A percentile compares a stretch with the other conserved stretches of the same genome.
Conservation (phyloP, 2,113 vertebrate genomes). For the Xenopus tropicalis region DNA sequence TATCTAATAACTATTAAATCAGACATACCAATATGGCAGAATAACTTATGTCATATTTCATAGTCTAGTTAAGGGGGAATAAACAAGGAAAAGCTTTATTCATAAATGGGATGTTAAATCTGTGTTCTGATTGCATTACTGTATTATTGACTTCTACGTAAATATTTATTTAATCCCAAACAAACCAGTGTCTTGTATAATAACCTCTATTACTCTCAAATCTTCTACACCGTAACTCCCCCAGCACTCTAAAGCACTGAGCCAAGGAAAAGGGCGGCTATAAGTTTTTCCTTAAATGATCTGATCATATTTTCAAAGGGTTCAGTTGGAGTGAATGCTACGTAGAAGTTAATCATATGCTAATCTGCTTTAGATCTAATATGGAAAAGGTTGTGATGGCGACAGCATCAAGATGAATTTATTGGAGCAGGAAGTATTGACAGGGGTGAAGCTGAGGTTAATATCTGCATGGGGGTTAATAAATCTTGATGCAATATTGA, state of each 20-base stretch:
- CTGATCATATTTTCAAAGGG: neutral
- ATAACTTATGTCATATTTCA: too few species aligned
- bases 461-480: conserved; percentile 56
- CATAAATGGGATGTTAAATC: too few species aligned
- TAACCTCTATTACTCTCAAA: too few species aligned
- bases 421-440: conserved; percentile 55
- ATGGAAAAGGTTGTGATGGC: conserved; percentile 47
- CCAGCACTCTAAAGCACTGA: neutral
- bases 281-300: neutral
- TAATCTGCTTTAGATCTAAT: conserved; percentile 44
- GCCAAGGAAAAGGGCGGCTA: neutral
- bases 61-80: too few species aligned
- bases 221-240: too few species aligned
- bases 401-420: conserved; percentile 57
- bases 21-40: too few species aligned
- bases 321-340: neutral
- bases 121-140: too few species aligned
- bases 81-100: too few species aligned
- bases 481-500: conserved; percentile 59
- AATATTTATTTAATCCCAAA: too few species aligned
- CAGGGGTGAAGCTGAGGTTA: conserved; percentile 54
- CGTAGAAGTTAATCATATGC: conserved; percentile 40
- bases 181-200: too few species aligned
- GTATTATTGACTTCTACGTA: too few species aligned
- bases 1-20: too few species aligned